Conservation (phyloP, 2,888 invertebrate genomes). For the Anthophora plumipes region DNA sequence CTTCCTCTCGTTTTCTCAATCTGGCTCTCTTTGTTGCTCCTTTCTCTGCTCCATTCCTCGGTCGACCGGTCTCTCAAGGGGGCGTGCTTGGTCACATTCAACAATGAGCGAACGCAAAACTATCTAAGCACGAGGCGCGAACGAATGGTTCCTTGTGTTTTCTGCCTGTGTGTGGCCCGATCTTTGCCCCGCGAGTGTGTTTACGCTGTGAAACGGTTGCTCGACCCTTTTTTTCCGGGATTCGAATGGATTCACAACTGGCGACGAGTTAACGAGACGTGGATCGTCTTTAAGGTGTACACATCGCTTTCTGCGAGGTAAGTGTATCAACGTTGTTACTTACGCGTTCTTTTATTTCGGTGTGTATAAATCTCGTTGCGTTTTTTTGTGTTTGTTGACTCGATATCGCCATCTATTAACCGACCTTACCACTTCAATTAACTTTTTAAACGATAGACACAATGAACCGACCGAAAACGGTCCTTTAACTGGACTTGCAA, state of each 20-base stretch:
- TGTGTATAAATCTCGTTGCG: not conserved
- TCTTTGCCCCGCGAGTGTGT: conserved; percentile 45
- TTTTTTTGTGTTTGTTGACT: not conserved
- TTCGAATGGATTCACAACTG: conserved; percentile 61
- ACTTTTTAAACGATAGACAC: conserved; percentile 10
- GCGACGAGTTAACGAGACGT: conserved; percentile 31
- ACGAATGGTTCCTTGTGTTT: conserved; percentile 64
- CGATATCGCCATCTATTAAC: not conserved
- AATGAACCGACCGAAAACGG: not conserved
- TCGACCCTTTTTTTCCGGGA: conserved; percentile 23
- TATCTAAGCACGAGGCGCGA: conserved; percentile 74
- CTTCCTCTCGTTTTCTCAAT: conserved; percentile 11
- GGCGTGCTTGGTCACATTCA: conserved; percentile 74
- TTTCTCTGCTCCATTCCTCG: conserved; percentile 60
- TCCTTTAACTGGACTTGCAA: not conserved
- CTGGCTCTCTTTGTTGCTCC: conserved; percentile 28
- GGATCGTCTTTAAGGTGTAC: conserved; percentile 19
- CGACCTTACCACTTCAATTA: conserved; percentile 22
- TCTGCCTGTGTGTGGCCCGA: conserved; percentile 66
- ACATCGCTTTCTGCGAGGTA: conserved; percentile 26
- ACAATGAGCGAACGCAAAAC: conserved; percentile 76
- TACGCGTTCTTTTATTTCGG: not conserved
- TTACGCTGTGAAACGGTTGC: conserved; percentile 39
- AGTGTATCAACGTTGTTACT: conserved; percentile 40
- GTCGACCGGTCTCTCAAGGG: conserved; percentile 70